These are phyloP conservation scores for Microtus pennsylvanicus DNA, from an alignment of 2,113 vertebrate species.

Conservation along the genomic window DNA sequence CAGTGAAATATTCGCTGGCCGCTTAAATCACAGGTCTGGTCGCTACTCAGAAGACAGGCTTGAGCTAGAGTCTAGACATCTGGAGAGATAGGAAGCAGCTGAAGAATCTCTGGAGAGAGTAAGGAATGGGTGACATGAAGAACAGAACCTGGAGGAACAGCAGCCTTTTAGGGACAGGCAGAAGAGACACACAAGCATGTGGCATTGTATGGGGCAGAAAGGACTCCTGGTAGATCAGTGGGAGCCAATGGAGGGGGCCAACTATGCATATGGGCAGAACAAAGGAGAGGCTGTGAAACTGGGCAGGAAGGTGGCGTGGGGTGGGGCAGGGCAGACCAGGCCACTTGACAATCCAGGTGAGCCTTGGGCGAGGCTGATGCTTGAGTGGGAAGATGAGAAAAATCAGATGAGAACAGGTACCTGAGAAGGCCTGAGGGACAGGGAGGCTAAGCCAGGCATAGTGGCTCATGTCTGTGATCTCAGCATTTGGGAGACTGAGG, in stretches of 20 bases:
- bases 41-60: not conserved
- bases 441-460: not conserved
- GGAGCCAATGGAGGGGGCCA: not conserved
- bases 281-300: not conserved
- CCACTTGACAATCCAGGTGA: not conserved
- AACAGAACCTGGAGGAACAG: not conserved
- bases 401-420: not conserved
- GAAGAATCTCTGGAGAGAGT: not conserved
- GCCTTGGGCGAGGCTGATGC: not conserved
- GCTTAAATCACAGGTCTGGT: not conserved
- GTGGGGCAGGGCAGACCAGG: not conserved
- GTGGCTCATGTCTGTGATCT: not conserved
- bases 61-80: not conserved
- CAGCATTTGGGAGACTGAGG: not conserved
- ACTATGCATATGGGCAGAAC: not conserved
- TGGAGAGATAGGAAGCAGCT: not conserved
- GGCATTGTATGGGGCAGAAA: not conserved
- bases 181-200: not conserved
- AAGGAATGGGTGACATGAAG: not conserved
- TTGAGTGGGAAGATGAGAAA: not conserved
- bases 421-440: not conserved
- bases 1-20: not conserved
- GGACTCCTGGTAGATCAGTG: not conserved
- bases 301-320: not conserved
- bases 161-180: no score